phyloP scores from a whole-genome alignment of 2,113 vertebrate genomes.

The Phylloscopus trochilus region DNA sequence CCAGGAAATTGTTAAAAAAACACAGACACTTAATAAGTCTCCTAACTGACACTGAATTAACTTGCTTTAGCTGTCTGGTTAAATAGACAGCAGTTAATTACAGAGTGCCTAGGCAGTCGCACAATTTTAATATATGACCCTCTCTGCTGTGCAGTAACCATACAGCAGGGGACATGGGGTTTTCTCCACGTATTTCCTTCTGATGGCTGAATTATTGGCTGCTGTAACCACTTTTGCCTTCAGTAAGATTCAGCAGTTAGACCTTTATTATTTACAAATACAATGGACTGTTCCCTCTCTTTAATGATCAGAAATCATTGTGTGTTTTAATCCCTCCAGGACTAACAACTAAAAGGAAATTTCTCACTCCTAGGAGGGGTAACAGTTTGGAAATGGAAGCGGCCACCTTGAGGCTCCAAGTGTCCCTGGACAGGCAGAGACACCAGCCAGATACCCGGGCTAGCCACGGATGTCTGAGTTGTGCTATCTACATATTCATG shows the following conservation, averaged over 20 bases:
- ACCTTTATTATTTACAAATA: background rate
- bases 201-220: background rate
- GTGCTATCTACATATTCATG: background rate
- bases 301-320: background rate
- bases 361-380: background rate
- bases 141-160: conserved; percentile 38
- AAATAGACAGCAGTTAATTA: conserved; percentile 74
- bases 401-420: fast-evolving
- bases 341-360: background rate
- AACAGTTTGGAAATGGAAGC: background rate
- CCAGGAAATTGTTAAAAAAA: conserved; percentile 72
- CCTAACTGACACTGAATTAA: conserved; percentile 73
- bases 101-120: conserved; percentile 66
- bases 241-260: background rate
- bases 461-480: background rate
- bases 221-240: background rate
- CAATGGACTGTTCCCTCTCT: background rate
- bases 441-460: background rate
- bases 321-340: background rate
- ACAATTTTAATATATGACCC: conserved; percentile 63
- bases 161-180: background rate
- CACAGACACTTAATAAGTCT: conserved; percentile 72
- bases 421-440: background rate
- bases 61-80: conserved; percentile 71
- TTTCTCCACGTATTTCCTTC: background rate